phyloP scores from a whole-genome alignment of 2,113 vertebrate genomes.

The Apteryx mantelli region DNA sequence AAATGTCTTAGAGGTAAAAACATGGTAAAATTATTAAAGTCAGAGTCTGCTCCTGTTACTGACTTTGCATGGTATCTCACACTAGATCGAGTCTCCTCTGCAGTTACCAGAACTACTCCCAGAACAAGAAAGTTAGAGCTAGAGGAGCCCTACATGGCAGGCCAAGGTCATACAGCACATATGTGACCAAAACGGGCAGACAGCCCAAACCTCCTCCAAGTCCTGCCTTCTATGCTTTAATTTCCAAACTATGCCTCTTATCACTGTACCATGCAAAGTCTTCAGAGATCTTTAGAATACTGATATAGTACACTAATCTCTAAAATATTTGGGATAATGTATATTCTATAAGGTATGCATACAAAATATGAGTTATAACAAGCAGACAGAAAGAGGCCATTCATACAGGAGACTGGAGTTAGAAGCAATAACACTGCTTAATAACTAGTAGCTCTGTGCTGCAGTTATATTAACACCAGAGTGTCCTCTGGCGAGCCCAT shows the following conservation, averaged over 20 bases:
- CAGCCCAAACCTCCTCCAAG: not conserved
- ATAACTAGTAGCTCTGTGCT: not conserved
- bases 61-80: not conserved
- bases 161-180: not conserved
- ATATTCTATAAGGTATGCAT: not conserved
- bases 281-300: slow-evolving; percentile 27
- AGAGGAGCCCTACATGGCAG: rapidly evolving
- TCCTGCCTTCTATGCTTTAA: not conserved
- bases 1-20: not conserved
- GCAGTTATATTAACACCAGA: not conserved
- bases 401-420: not conserved
- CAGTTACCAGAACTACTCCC: not conserved
- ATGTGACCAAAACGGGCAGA: not conserved
- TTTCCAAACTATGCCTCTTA: not conserved
- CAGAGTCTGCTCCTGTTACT: not conserved
- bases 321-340: slow-evolving; percentile 1
- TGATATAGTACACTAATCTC: slow-evolving; percentile 22
- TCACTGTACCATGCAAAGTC: not conserved
- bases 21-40: not conserved
- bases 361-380: not conserved
- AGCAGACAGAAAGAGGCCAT: not conserved
- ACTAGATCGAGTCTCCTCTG: not conserved
- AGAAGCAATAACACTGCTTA: not conserved
- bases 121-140: not conserved
- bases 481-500: not conserved